phyloP scores from a whole-genome alignment of 1,140 invertebrate species.

The Lethrus apterus region DNA sequence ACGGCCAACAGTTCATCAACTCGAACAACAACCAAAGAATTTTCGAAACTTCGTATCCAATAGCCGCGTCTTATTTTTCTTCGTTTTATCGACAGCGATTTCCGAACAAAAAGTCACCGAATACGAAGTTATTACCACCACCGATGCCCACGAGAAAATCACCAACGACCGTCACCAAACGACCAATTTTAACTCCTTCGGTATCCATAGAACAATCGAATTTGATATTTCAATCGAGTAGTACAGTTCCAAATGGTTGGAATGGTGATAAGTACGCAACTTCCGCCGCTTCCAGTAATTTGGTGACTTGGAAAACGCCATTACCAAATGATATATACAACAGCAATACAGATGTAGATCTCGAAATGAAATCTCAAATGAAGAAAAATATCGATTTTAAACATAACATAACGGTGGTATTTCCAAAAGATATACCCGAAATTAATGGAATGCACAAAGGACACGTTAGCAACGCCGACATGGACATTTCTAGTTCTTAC shows the following conservation, averaged over 20 bases:
- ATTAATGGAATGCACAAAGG: slow-evolving; percentile 37
- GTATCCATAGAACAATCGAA: slow-evolving; percentile 52
- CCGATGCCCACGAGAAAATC: slow-evolving; percentile 35
- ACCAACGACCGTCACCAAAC: slow-evolving; percentile 9
- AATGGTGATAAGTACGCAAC: slow-evolving; percentile 20
- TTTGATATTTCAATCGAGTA: slow-evolving; percentile 54
- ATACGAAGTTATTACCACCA: slow-evolving; percentile 61
- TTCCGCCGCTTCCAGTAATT: slow-evolving; percentile 30
- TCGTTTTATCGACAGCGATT: slow-evolving; percentile 34
- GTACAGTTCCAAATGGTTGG: slow-evolving; percentile 24
- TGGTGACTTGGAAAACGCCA: slow-evolving; percentile 37
- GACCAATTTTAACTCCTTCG: slow-evolving; percentile 29
- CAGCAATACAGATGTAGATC: slow-evolving; percentile 5
- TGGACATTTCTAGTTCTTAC: slow-evolving; percentile 39
- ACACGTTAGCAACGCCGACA: slow-evolving; percentile 39
- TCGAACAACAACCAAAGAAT: slow-evolving; percentile 30
- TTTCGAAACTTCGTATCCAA: slow-evolving; percentile 25
- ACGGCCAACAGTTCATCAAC: slow-evolving; percentile 42
- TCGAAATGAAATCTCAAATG: neutral
- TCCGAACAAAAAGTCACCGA: slow-evolving; percentile 46
- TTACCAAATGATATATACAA: slow-evolving; percentile 1
- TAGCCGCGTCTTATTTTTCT: slow-evolving; percentile 30
- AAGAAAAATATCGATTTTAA: slow-evolving; percentile 4
- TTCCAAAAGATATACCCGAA: slow-evolving; percentile 30
- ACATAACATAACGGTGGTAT: neutral